Percentiles rank a stretch among this genome's conserved stretches.
These are phyloP conservation scores for Lasioglossum malachurum DNA, from an alignment of 2,888 invertebrate species.

Conservation along the genomic window DNA sequence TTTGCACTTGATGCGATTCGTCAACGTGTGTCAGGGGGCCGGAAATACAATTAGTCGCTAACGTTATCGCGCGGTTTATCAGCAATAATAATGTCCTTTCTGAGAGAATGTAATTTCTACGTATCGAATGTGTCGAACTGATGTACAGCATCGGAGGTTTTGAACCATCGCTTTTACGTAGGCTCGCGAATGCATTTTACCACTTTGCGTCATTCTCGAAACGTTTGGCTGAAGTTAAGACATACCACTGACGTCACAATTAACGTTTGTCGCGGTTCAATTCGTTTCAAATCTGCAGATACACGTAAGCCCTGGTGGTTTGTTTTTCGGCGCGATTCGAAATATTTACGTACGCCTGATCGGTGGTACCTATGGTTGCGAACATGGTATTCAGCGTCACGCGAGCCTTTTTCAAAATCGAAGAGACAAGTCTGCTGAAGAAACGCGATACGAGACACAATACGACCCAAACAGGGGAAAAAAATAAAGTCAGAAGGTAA, in stretches of 20 bases:
- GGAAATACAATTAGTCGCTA: conserved; percentile 31
- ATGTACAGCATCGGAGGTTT: neutral
- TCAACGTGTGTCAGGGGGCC: neutral
- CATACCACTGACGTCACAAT: conserved; percentile 54
- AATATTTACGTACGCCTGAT: conserved; percentile 37
- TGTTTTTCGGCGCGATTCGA: conserved; percentile 15
- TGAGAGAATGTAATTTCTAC: neutral
- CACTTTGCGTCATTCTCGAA: conserved; percentile 29
- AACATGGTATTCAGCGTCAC: neutral
- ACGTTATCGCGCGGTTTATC: conserved; percentile 1
- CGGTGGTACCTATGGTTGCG: neutral
- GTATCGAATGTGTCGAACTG: neutral
- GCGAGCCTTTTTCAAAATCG: neutral
- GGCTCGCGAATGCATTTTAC: conserved; percentile 14
- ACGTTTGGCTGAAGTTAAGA: conserved; percentile 24
- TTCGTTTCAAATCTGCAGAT: conserved; percentile 13
- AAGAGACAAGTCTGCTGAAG: neutral
- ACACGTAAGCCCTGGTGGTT: neutral
- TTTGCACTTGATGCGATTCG: conserved; percentile 7
- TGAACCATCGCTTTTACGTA: neutral
- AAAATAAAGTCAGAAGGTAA: conserved; percentile 40
- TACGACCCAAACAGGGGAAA: neutral
- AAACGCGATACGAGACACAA: neutral
- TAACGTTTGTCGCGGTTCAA: conserved; percentile 34
- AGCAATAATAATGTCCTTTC: neutral